Evolutionary conservation across 1,140 invertebrate genomes (phyloP).

Genomic region (Drosophila pseudoobscura): DNA sequence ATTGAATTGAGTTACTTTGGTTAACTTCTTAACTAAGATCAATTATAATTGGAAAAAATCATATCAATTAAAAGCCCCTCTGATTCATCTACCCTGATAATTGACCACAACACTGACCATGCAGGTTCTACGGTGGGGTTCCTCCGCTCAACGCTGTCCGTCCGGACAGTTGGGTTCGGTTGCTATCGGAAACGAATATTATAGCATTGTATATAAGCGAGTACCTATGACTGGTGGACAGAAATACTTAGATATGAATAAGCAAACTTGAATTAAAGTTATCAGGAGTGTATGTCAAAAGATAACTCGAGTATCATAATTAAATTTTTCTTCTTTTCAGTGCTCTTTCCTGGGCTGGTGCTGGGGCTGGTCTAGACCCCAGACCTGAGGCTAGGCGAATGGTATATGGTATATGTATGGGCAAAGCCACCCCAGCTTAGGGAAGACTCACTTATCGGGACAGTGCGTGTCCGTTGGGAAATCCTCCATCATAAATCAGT

Average conservation of each 20-base stretch:
- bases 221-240: conserved; percentile 30
- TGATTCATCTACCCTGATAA: conserved; percentile 46
- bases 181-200: conserved; percentile 37
- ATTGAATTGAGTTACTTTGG: conserved; percentile 48
- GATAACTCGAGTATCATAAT: conserved; percentile 77
- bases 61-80: conserved; percentile 48
- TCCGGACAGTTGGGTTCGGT: neutral
- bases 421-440: conserved; percentile 62
- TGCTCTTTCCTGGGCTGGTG: neutral
- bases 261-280: conserved; percentile 54
- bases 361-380: no score
- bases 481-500: conserved; percentile 71
- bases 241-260: conserved; percentile 43
- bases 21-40: conserved; percentile 52
- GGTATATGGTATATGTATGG: neutral
- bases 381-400: no score
- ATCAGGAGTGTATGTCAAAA: conserved; percentile 69
- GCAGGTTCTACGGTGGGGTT: neutral
- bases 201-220: conserved; percentile 19
- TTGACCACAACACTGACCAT: conserved; percentile 40
- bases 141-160: no score
- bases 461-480: conserved; percentile 35
- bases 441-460: conserved; percentile 44
- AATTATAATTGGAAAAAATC: conserved; percentile 53
- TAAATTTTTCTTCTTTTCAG: conserved; percentile 64